Base-by-base conservation (phyloP, 2,797 vertebrate species). In the Oryzias dopingdopingensis region DNA sequence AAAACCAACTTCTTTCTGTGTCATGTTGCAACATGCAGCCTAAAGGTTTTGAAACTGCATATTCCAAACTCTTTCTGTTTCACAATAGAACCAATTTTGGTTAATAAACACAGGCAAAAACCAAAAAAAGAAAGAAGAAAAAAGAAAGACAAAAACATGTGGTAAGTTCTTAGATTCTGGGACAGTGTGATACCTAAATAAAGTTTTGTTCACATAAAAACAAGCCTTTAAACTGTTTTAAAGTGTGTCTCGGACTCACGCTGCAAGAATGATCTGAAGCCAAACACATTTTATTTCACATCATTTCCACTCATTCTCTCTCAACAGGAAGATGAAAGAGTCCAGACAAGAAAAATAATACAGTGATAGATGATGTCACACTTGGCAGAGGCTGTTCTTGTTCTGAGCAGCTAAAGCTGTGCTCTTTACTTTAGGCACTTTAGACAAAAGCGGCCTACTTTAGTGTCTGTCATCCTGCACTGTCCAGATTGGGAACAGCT, bases 311-410 rank as follows among this genome's bases (percentile, higher is more conserved):
- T 15, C 26, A 10, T 46, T 22, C 17, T 48, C 15, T 52, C 43
- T 60, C 49, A 61, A 49, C 29, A 32, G 46, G 70, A 17, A 52
- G 12, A 52, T 65, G 52, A 68, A 57, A 57, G 18, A 49, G 52
- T 53, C 60, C 56, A 45, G 59, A 48, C 57, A 42, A 40, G 62
- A 71, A 75, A 69, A 18, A 37, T 14, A 42, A 14, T 49, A 42
- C 29, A 59, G 41, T 44, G 14, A 50, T 45, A 42, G 20, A 56
- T 72, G 26, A 57, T 56, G 59, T 76, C 55, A 78, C 37, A 43
- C 54, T 72, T 77, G 71, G 65, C 67, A 62, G 47, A 52, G 37
- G 57, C 24, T 43, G 42, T 50, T 1, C 0, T 29, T 44, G 49
- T 32, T 41, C 23, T 37, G 46, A 58, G 46, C 45, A 20, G n/a